Percentiles rank a stretch among this genome's conserved stretches.
These are phyloP conservation scores for Tribolium freemani DNA, from an alignment of 2,888 invertebrate genomes.

Conservation along the genomic window DNA sequence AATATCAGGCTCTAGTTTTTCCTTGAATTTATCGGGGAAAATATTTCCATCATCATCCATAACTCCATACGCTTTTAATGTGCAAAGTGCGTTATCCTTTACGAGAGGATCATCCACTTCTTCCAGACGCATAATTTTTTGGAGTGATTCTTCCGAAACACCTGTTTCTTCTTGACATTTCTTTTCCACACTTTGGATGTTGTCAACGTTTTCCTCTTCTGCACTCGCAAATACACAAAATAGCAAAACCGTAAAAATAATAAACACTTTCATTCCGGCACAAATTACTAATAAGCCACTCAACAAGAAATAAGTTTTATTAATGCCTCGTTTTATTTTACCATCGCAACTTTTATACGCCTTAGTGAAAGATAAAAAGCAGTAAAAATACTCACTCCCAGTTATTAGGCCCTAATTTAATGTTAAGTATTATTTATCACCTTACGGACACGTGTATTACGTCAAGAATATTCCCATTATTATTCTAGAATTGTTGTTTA, in stretches of 20 bases:
- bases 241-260: neutral
- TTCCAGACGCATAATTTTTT: neutral
- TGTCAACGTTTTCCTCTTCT: neutral
- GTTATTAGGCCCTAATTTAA: too few relatives aligned
- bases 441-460: too few relatives aligned
- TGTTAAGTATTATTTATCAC: too few relatives aligned
- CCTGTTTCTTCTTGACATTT: neutral
- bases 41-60: neutral
- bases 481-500: too few relatives aligned
- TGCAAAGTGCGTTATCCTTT: neutral
- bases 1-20: neutral
- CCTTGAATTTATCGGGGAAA: neutral
- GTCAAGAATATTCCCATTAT: too few relatives aligned
- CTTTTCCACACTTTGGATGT: neutral
- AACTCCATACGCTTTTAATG: neutral
- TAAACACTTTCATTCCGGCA: neutral
- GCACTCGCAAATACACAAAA: neutral
- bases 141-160: neutral
- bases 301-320: too few relatives aligned
- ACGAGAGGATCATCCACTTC: neutral
- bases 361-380: too few relatives aligned
- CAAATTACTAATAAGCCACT: too few relatives aligned
- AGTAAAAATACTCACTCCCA: too few relatives aligned
- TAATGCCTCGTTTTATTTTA: too few relatives aligned
- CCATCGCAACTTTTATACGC: too few relatives aligned